Evolutionary conservation across 2,888 invertebrate genomes (phyloP).

Genomic region (Trileptium ribeirensis): DNA sequence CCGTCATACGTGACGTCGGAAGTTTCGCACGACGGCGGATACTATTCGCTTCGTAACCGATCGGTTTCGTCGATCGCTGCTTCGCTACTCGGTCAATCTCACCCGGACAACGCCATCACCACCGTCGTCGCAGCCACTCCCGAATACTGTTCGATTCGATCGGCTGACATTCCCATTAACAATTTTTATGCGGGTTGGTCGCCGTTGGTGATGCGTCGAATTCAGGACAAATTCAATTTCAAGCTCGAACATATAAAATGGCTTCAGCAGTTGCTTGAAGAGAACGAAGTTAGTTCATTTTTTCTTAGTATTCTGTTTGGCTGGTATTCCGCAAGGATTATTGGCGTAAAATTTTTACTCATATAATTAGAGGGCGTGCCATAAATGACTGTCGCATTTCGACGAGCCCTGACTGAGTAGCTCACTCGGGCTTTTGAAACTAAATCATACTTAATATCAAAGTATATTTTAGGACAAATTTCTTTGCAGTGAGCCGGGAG

Average conservation of each 20-base stretch:
- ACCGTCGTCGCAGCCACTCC: too few species aligned
- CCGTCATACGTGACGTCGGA: not conserved
- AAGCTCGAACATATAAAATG: conserved; percentile 27
- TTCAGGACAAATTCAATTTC: conserved; percentile 32
- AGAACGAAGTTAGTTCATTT: not conserved
- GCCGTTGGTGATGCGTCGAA: conserved; percentile 27
- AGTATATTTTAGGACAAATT: too few species aligned
- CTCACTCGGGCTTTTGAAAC: too few species aligned
- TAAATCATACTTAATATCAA: too few species aligned
- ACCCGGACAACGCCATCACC: too few species aligned
- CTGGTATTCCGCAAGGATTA: too few species aligned
- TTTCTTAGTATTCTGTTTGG: too few species aligned
- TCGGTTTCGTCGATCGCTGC: not conserved
- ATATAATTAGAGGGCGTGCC: too few species aligned
- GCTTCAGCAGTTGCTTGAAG: conserved; percentile 25
- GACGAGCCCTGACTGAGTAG: too few species aligned
- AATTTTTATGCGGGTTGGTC: conserved; percentile 29
- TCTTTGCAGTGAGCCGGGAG: too few species aligned
- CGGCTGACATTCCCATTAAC: not conserved
- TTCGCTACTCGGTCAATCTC: not conserved
- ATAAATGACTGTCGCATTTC: too few species aligned
- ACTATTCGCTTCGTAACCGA: not conserved
- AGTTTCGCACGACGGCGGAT: not conserved
- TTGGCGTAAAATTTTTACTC: too few species aligned
- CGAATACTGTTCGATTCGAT: conserved; percentile 25